These are phyloP conservation scores for Galeopterus variegatus DNA, from an alignment of 2,113 vertebrate species.

Conservation along the genomic window DNA sequence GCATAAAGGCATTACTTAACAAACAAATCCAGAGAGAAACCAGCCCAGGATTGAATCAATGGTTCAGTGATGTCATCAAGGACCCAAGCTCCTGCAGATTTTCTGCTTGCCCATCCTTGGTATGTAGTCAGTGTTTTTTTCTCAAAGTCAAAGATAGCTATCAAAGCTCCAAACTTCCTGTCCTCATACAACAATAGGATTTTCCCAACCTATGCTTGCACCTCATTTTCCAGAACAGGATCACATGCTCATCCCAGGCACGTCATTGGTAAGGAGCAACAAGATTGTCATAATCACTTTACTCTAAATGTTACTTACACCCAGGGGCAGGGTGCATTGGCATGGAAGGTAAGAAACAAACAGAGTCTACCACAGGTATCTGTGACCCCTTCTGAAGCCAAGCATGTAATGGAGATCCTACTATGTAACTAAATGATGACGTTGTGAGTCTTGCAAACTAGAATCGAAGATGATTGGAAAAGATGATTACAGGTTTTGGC, in stretches of 20 bases:
- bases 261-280: neutral
- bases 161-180: neutral
- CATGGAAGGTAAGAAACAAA: neutral
- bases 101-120: neutral
- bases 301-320: neutral
- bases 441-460: neutral
- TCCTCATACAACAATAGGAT: neutral
- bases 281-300: neutral
- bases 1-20: neutral
- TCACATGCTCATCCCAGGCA: neutral
- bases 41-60: neutral
- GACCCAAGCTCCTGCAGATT: neutral
- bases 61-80: neutral
- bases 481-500: neutral
- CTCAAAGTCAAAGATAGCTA: neutral
- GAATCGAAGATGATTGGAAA: neutral
- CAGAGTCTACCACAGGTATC: neutral
- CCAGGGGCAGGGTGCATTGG: neutral
- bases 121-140: neutral
- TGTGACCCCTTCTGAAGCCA: neutral
- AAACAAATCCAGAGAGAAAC: neutral
- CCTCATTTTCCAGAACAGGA: constrained; percentile 16
- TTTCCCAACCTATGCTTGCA: neutral
- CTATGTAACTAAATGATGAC: neutral
- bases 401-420: neutral